Evolutionary conservation across 2,888 invertebrate species (phyloP), one percentile per base, ranked within the genome.

Genomic region (Hymenopus coronatus): DNA sequence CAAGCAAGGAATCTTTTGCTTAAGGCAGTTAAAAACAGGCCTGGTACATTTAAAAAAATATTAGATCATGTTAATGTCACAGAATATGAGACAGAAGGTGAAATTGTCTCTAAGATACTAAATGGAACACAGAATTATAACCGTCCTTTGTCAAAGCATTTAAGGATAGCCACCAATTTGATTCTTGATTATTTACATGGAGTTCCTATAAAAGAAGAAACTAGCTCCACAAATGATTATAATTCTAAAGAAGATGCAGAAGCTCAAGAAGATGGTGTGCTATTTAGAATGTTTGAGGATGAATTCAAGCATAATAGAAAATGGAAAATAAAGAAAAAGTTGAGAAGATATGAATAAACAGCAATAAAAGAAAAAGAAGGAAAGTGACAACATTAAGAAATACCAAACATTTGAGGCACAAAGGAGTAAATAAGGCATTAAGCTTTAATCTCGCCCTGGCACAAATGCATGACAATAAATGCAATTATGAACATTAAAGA

Each of bases 1-100:
- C 88, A 82, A 25, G 89, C 89, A 9, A 89, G 88, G 30, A 81
- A 84, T 15, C 28, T 82, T 14, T 81, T 89, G 20, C 82, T 89
- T 20, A 83, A 28, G 27, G 84, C 89, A 20, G 81, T 88, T 12
- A 85, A 85, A 9, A 28, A 30, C 40, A 82, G 88, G 27, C 88
- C 88, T 28, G 83, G 85, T 25, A 46, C 82, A 6, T 88, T 88
- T 83, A 88, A 88, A 40, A 85, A 82, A 27, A 46, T 85, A 40
- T 14, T 88, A 20, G 46, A 82, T 8, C 20, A 85, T 15, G 33
- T 88, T 3, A 88, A 14, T 46, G n/a, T 46, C 46, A 28, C 46
- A 83, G 83, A 88, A 15, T 83, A 83, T 88, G 83, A 88, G 28
- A 83, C 20, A 20, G 46, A 88, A 25, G 46, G 28, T 28, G 83